Evolutionary conservation across 2,888 invertebrate species (phyloP), one percentile per base, ranked within the genome.

Genomic region (Lacanobia oleracea): DNA sequence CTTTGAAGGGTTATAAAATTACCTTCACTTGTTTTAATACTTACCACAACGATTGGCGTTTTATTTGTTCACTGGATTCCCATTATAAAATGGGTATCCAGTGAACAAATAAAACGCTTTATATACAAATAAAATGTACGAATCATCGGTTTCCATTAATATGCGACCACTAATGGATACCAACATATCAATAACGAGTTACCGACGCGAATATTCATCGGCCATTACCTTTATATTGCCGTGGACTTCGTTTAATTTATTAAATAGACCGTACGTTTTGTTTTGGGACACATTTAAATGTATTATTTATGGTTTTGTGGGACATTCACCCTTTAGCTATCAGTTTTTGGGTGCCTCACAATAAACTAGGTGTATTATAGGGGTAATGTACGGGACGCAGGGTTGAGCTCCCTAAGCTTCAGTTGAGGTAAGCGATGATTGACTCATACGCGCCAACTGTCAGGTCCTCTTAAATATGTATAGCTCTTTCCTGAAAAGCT

Each of bases 181-280:
- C 74, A 80, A 80, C 75, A 77, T 79, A 80, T 79, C 78, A 80
- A 83, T 82, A 83, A 77, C 72, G 78, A 79, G 75, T 77, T 71
- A 76, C 73, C 74, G 74, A 78, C 37, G 70, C 72, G 72, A 75
- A 83, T 83, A 85, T 79, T 85, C 72, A 85, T 62, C 69, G 61
- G 64, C 45, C 75, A 82, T 84, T 84, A 74, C 67, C 65, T 76
- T 66, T 51, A 59, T 75, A 79, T 71, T 70, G 72, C 60, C 59
- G 61, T 63, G 43, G 61, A 81, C 51, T 74, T 50, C 50, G 37
- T 43, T 67, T 67, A 64, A 77, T 81, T 68, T 68, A 68, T 67
- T 70, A 72, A 70, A 72, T 59, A 73, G 40, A 45, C 60, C 54
- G 45, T 51, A 68, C 66, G 33, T 64, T 69, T 64, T 60, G 57